Evolutionary conservation across 2,888 invertebrate species (phyloP).

Genomic region (Caenorhabditis sp.): DNA sequence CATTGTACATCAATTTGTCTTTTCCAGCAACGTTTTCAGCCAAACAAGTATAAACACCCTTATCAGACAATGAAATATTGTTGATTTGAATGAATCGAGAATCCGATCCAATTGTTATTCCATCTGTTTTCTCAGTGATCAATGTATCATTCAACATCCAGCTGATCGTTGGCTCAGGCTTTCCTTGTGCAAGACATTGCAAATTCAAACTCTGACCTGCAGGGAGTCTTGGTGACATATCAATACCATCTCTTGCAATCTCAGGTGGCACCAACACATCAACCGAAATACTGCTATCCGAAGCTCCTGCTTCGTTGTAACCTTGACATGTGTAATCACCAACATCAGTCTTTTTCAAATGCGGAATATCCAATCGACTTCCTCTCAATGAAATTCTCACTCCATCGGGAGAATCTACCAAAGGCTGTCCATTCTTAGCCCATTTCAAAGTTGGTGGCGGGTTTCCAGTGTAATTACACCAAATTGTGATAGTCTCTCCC

Average conservation of each 20-base stretch:
- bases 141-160: conserved; percentile 72
- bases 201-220: conserved; percentile 76
- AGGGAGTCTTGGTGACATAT: conserved; percentile 70
- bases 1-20: conserved; percentile 68
- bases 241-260: conserved; percentile 68
- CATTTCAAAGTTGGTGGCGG: conserved; percentile 72
- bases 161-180: conserved; percentile 74
- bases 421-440: conserved; percentile 75
- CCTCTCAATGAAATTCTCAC: conserved; percentile 59
- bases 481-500: conserved; percentile 70
- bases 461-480: conserved; percentile 73
- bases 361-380: conserved; percentile 66
- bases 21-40: conserved; percentile 72
- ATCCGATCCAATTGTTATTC: conserved; percentile 50
- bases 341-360: conserved; percentile 73
- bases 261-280: conserved; percentile 75
- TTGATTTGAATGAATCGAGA: conserved; percentile 52
- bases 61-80: conserved; percentile 68
- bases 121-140: conserved; percentile 8
- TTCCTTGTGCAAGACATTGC: conserved; percentile 75
- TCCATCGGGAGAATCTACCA: conserved; percentile 69
- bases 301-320: conserved; percentile 75
- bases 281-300: conserved; percentile 75
- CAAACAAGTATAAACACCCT: conserved; percentile 72
- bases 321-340: conserved; percentile 77